Percentiles rank a stretch among this genome's conserved stretches.
These are phyloP conservation scores for Lagopus muta DNA, from an alignment of 2,113 vertebrate species.

Conservation along the genomic window DNA sequence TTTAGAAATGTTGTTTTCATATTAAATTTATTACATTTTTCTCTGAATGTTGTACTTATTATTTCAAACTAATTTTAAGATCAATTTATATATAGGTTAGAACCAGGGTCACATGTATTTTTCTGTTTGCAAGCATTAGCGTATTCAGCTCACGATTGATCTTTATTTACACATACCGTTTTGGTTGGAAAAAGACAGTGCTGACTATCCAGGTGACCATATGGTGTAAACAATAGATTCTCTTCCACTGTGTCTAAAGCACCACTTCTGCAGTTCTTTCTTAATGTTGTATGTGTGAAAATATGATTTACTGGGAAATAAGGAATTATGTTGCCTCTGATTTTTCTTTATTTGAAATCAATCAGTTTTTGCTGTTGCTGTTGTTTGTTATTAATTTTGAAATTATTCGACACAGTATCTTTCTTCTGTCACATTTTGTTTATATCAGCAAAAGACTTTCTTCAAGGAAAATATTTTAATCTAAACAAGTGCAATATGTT, in stretches of 20 bases:
- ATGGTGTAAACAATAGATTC: neutral
- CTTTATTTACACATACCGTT: neutral
- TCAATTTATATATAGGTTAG: neutral
- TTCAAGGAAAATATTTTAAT: neutral
- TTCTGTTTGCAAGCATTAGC: neutral
- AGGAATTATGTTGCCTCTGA: neutral
- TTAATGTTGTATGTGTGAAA: neutral
- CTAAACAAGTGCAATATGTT: neutral
- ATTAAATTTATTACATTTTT: neutral
- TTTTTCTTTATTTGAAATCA: neutral
- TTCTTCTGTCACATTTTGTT: neutral
- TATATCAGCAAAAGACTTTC: neutral
- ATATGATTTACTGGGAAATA: neutral
- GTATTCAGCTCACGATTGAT: neutral
- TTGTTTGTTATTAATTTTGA: neutral
- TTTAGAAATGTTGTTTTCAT: neutral
- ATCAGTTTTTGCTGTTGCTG: accelerated
- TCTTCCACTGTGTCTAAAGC: neutral
- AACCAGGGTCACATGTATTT: neutral
- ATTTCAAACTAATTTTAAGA: neutral
- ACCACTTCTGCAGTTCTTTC: neutral
- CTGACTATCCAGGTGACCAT: neutral
- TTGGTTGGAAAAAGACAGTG: neutral
- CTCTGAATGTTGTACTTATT: neutral
- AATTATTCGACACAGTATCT: neutral